These are phyloP conservation scores for Mythimna lalbum DNA, from an alignment of 2,888 invertebrate species.

Conservation along the genomic window DNA sequence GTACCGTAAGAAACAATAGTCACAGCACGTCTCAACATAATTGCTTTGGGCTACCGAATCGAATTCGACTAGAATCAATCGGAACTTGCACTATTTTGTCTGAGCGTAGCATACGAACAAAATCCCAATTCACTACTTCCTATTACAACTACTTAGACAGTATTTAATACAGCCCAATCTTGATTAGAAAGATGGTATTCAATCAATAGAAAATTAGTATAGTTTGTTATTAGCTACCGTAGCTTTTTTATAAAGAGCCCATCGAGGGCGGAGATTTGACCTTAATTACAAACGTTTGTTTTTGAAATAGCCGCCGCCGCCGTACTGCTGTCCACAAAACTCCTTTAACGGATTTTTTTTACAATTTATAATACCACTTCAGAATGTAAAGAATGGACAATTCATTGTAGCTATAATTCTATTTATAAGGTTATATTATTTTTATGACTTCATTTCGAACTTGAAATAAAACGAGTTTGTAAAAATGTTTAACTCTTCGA, in stretches of 20 bases:
- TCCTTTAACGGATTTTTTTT: conserved; percentile 37
- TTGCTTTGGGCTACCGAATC: background rate
- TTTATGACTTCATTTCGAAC: conserved; percentile 36
- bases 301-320: conserved; percentile 87
- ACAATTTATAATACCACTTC: conserved; percentile 20
- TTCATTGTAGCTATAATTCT: conserved; percentile 34
- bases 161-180: conserved; percentile 60
- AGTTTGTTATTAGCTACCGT: conserved; percentile 83
- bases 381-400: conserved; percentile 31
- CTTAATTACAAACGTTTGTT: conserved; percentile 88
- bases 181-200: conserved; percentile 74
- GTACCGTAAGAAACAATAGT: background rate
- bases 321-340: conserved; percentile 74
- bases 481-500: too few species aligned
- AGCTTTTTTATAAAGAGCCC: conserved; percentile 75
- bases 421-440: conserved; percentile 27
- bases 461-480: conserved; percentile 26
- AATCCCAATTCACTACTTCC: background rate
- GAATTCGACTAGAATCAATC: background rate
- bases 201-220: conserved; percentile 80
- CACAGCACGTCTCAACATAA: background rate
- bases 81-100: background rate
- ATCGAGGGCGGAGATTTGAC: conserved; percentile 71
- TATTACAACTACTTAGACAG: background rate
- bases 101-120: background rate